Percentiles rank a stretch among this genome's conserved stretches.
Evolutionary conservation across 2,113 vertebrate genomes (phyloP).

Genomic region (Tapirus terrestris): DNA sequence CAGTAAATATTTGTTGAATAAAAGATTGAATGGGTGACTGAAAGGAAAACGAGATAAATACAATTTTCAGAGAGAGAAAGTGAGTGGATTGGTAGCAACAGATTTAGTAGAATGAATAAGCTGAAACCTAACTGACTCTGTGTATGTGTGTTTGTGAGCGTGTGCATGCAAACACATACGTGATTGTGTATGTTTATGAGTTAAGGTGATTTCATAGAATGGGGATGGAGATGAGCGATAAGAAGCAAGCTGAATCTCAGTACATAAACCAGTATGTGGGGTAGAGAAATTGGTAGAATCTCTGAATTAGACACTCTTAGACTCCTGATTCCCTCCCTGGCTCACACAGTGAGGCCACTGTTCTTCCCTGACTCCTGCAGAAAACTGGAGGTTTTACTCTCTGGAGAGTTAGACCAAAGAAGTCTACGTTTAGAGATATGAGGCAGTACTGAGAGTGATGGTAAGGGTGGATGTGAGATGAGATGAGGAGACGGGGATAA

Average conservation of each 20-base stretch:
- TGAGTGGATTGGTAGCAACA: background rate
- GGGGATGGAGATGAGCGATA: background rate
- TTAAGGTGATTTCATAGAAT: background rate
- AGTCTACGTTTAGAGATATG: background rate
- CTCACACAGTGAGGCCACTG: background rate
- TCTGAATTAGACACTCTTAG: background rate
- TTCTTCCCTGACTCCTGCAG: rapidly evolving
- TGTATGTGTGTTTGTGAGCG: background rate
- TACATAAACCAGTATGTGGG: background rate
- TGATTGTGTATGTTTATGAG: background rate
- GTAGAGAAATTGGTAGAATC: background rate
- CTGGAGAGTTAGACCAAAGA: background rate
- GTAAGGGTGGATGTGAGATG: background rate
- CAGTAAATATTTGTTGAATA: background rate
- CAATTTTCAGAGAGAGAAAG: background rate
- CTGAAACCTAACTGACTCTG: background rate
- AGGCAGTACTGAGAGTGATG: background rate
- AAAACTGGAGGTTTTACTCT: background rate
- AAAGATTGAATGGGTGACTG: background rate
- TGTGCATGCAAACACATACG: background rate
- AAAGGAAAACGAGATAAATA: background rate
- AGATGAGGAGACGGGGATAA: background rate
- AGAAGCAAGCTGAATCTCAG: background rate
- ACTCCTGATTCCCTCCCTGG: background rate
- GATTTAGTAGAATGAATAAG: background rate